Base-by-base conservation (phyloP, 2,113 vertebrate genomes). In the Hirundichthys speculiger region DNA sequence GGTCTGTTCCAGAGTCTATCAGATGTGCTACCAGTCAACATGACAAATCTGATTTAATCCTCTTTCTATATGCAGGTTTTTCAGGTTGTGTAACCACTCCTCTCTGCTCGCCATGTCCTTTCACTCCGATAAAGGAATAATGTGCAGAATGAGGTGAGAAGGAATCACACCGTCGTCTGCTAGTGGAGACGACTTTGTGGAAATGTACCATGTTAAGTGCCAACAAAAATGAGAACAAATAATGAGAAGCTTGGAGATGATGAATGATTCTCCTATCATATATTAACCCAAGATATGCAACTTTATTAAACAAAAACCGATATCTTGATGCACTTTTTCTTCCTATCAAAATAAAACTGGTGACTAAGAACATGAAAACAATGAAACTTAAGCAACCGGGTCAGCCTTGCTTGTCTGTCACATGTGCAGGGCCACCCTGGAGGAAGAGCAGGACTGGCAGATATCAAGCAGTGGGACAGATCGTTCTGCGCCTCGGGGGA, bases 21-120 rank as follows among this genome's bases (percentile, higher is more conserved):
- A 87, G 90, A 92, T 89, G 80, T 73, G 81, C 83, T 86, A 87
- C 85, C 87, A 89, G 83, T 91, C 90, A 91, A 70, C 77, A 51
- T 76, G 0, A 46, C 75, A 80, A 85, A 90, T 91, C 87, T 89
- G 86, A 91, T 89, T 88, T 78, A 64, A 69, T 84, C 77, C 67
- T 60, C 70, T 77, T 62, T 75, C 80, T 79, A 73, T 67, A 76
- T 80, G 85, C 88, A 87, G 68, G 84, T 83, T 87, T 80, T 90
- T 89, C 86, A 56, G 79, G 46, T 68, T 80, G 65, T 66, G 80
- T 50, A 70, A 64, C 87, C 79, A 58, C 58, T 39, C 70, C 72
- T 64, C 78, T 64, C 76, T 67, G 78, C 69, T 77, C 38, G 75
- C 77, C 80, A 73, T 83, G 79, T 73, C 67, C 64, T 12, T 73